Evolutionary conservation across 2,888 invertebrate genomes (phyloP).

Genomic region (Magallana nippona): DNA sequence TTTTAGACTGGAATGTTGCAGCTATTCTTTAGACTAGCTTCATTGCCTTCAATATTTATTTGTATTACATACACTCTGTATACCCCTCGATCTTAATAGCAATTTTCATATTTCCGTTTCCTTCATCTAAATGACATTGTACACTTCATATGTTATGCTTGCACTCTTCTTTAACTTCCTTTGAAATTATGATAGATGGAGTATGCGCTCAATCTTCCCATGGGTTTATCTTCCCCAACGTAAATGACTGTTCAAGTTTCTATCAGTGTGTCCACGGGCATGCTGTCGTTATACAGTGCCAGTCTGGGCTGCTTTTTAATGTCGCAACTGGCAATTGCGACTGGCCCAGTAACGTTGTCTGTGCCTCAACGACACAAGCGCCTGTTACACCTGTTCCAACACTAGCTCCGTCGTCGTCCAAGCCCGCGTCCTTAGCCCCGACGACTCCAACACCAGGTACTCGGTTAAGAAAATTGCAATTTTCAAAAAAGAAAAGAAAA

Average conservation of each 20-base stretch:
- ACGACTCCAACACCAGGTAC: background rate
- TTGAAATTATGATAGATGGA: background rate
- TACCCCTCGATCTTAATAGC: too few species aligned
- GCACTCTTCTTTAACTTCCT: background rate
- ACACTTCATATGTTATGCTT: background rate
- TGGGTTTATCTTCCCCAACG: constrained; percentile 17
- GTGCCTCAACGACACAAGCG: constrained; percentile 45
- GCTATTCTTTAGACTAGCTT: too few species aligned
- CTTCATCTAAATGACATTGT: too few species aligned
- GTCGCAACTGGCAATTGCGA: constrained; percentile 50
- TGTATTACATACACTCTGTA: too few species aligned
- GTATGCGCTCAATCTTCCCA: background rate
- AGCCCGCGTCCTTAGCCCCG: background rate
- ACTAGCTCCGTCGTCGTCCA: background rate
- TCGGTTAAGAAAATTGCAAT: background rate
- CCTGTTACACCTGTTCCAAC: background rate
- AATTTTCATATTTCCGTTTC: background rate
- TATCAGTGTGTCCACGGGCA: background rate
- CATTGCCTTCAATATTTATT: too few species aligned
- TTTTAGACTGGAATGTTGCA: too few species aligned
- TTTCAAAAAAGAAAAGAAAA: too few species aligned
- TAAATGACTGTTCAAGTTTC: background rate
- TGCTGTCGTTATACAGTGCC: background rate
- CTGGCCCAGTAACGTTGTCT: constrained; percentile 53
- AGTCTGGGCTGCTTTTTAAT: background rate